A percentile compares a stretch with the other conserved stretches of the same genome.
These are phyloP conservation scores for Hoplodrina ambigua DNA, from an alignment of 2,888 invertebrate genomes.

Conservation along the genomic window DNA sequence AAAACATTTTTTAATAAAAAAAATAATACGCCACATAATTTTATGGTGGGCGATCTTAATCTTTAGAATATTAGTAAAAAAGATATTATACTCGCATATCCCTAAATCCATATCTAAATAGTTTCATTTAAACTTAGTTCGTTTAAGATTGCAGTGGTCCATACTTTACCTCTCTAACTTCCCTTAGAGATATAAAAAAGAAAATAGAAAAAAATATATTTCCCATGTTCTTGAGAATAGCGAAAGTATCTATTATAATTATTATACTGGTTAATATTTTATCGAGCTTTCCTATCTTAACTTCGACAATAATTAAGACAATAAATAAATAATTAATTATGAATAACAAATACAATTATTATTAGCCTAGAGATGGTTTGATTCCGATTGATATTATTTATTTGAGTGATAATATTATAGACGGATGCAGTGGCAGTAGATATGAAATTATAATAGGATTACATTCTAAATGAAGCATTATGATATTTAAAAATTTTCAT, in stretches of 20 bases:
- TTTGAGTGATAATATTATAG: slow-evolving; percentile 34
- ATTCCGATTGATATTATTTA: slow-evolving; percentile 39
- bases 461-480: slow-evolving; percentile 34
- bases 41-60: slow-evolving; percentile 72
- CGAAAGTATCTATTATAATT: slow-evolving; percentile 52
- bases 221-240: slow-evolving; percentile 53
- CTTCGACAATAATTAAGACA: slow-evolving; percentile 84
- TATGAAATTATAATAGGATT: slow-evolving; percentile 30
- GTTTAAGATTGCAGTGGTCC: slow-evolving; percentile 77
- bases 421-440: slow-evolving; percentile 51
- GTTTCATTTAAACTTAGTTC: slow-evolving; percentile 60
- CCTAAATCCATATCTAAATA: slow-evolving; percentile 71
- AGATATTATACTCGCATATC: slow-evolving; percentile 75
- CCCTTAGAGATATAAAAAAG: slow-evolving; percentile 63
- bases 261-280: slow-evolving; percentile 71
- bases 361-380: slow-evolving; percentile 61
- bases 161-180: slow-evolving; percentile 77
- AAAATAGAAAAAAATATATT: slow-evolving; percentile 61
- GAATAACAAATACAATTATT: slow-evolving; percentile 49
- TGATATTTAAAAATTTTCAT: slow-evolving; percentile 17
- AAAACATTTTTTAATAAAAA: slow-evolving; percentile 72
- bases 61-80: slow-evolving; percentile 54
- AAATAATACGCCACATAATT: slow-evolving; percentile 69
- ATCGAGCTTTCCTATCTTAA: slow-evolving; percentile 86
- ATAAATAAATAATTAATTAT: slow-evolving; percentile 69